Base-by-base conservation (phyloP, 2,113 vertebrate species). In the Onychorhynchus coronatus region DNA sequence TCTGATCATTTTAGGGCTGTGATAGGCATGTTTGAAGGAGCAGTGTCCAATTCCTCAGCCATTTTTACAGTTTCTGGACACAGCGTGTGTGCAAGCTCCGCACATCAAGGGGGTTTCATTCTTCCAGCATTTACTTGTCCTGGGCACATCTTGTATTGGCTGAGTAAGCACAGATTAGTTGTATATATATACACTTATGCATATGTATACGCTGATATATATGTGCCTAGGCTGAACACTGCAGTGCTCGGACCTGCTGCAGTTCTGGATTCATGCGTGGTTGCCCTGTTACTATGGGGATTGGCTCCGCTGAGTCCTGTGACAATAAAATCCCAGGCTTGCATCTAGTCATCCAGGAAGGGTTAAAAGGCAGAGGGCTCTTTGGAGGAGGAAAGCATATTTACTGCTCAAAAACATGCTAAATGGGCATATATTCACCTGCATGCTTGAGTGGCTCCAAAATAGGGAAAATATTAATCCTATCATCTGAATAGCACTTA, bases 351-450 rank as follows among this genome's bases (percentile, higher is more conserved):
- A 55, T 79, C 85, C 91, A 47, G 50, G 25, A 77, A 86, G 85
- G 80, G 89, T 92, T 96, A 89, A 96, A 94, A 92, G 82, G 80
- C 85, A 95, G 85, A 88, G 79, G 56, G 58, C n/a, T 49, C 66
- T 87, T 78, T 2, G 4, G 25, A 70, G 15, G 42, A 33, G 22
- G 17, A 55, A 84, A 80, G 49, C 31, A 5, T 77, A 95, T 94
- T 83, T 90, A 86, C 72, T 0, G 0, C 55, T 92, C 76, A 89
- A 70, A 92, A 89, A 41, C 70, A 53, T 82, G 86, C 68, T 92
- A 94, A 92, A 74, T 75, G 66, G 68, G 79, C 76, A 86, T 75
- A 87, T 93, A 93, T 91, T 92, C 74, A 85, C 75, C 61, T 92
- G 79, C 88, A 76, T 8, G 67, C 85, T 53, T 65, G 74, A 95